A percentile compares a stretch with the other conserved stretches of the same genome.
Evolutionary conservation across 1,140 invertebrate genomes (phyloP).

Genomic region (Drosophila azteca): DNA sequence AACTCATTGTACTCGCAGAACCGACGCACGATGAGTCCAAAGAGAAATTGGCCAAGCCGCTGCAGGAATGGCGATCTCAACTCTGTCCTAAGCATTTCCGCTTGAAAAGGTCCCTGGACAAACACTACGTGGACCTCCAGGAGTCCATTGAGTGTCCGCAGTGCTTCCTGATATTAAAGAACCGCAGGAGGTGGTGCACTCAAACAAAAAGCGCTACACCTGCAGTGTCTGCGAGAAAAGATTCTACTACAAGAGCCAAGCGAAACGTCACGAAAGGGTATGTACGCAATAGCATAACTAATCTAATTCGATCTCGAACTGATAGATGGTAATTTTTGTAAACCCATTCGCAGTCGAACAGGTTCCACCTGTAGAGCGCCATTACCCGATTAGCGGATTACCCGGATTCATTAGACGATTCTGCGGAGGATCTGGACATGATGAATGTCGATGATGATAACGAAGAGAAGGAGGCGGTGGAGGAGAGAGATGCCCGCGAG

Average conservation of each 20-base stretch:
- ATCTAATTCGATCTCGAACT: neutral
- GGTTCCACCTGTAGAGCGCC: too few species aligned
- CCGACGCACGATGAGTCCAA: conserved; percentile 52
- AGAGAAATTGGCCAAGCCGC: conserved; percentile 10
- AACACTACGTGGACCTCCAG: conserved; percentile 63
- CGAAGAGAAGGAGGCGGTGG: too few species aligned
- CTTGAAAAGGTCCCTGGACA: conserved; percentile 73
- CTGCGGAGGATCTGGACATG: too few species aligned
- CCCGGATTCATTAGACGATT: too few species aligned
- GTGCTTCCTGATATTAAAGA: conserved; percentile 71
- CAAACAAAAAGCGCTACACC: conserved; percentile 67
- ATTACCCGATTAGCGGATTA: too few species aligned
- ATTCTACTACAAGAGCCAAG: conserved; percentile 76
- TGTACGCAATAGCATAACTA: too few species aligned
- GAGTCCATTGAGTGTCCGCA: conserved; percentile 56
- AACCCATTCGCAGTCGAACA: too few species aligned
- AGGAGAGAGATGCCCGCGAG: too few species aligned
- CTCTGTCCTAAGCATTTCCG: conserved; percentile 71
- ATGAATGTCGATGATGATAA: too few species aligned
- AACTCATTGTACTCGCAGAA: conserved; percentile 72
- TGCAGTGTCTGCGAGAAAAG: conserved; percentile 75
- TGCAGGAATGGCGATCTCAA: conserved; percentile 65
- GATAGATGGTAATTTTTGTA: too few species aligned
- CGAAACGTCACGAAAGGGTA: conserved; percentile 64
- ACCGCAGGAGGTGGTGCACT: conserved; percentile 65